A percentile compares a stretch with the other conserved stretches of the same genome.
These are phyloP conservation scores for Mobula hypostoma DNA, from an alignment of 2,113 vertebrate genomes.

Conservation along the genomic window DNA sequence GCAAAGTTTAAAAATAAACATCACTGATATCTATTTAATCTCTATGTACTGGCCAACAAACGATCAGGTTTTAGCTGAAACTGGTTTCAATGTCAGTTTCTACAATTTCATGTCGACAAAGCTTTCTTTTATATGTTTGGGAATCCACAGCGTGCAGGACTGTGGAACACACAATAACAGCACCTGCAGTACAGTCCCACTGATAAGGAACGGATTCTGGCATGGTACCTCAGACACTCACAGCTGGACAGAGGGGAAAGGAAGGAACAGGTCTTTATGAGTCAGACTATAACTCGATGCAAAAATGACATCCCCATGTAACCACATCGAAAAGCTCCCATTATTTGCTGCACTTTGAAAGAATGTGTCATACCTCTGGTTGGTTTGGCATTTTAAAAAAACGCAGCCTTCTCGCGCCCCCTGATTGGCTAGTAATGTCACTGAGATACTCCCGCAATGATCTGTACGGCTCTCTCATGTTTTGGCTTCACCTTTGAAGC, in stretches of 20 bases:
- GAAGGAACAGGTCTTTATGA: background rate
- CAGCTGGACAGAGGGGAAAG: background rate
- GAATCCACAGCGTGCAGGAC: background rate
- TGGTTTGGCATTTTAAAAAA: background rate
- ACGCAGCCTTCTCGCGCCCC: background rate
- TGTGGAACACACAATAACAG: background rate
- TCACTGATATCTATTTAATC: background rate
- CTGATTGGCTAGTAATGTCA: background rate
- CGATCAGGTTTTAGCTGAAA: background rate
- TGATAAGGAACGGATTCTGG: background rate
- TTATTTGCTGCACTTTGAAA: background rate
- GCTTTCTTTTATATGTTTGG: constrained; percentile 4
- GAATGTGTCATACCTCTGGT: background rate
- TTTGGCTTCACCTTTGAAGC: background rate
- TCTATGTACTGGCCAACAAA: background rate
- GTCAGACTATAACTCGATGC: background rate
- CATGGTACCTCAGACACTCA: background rate
- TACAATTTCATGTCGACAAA: constrained; percentile 20
- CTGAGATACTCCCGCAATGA: too few relatives aligned
- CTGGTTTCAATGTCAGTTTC: background rate
- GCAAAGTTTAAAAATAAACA: background rate
- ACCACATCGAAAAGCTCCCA: background rate
- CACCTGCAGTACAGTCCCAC: background rate
- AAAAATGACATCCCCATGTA: background rate
- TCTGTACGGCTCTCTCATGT: background rate